Evolutionary conservation across 2,797 vertebrate genomes (phyloP), one percentile per base, ranked within the genome.

Genomic region (Sebastes cheni): DNA sequence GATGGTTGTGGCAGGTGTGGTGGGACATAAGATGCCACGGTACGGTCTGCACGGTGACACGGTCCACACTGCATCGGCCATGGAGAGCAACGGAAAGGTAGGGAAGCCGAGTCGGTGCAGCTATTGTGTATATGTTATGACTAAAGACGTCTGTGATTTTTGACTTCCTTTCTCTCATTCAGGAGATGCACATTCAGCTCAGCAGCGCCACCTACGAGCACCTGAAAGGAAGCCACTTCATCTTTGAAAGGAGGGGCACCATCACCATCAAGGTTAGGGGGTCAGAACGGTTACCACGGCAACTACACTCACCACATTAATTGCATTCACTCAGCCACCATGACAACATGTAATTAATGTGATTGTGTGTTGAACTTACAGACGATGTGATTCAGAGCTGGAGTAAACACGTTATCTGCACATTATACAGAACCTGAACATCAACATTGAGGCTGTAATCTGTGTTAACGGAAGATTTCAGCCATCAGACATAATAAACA

Each of bases 61-160:
- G 0, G 95, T 96, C 29, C 95, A 95, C 89, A 95, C 95, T 0
- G 96, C 95, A 2, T 96, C 95, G 12, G 95, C 96, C 72, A 96
- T 96, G 95, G 95, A 96, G 91, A 96, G 95, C 87, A 96, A 95
- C 8, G 95, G 95, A 78, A 96, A 96, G 91, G 94, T 95, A 77
- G 0, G 62, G 20, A 54, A 22, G 13, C 34, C 7, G 3, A 29
- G 22, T 22, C 16, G 25, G 4, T 20, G 5, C n/a, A 16, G 25
- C 6, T 25, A 3, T 13, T 22, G 3, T 25, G 6, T 8, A 22
- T 36, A 8, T 62, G 2, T n/a, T 46, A 46, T 16, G 16, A 42
- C 6, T 22, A 4, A 55, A 52, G 2, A 0, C 36, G 13, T 39
- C 36, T 39, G 9, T 5, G 8, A 4, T n/a, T 46, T 42, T 39